Conservation (phyloP, 2,113 vertebrate species). For the Zonotrichia leucophrys region DNA sequence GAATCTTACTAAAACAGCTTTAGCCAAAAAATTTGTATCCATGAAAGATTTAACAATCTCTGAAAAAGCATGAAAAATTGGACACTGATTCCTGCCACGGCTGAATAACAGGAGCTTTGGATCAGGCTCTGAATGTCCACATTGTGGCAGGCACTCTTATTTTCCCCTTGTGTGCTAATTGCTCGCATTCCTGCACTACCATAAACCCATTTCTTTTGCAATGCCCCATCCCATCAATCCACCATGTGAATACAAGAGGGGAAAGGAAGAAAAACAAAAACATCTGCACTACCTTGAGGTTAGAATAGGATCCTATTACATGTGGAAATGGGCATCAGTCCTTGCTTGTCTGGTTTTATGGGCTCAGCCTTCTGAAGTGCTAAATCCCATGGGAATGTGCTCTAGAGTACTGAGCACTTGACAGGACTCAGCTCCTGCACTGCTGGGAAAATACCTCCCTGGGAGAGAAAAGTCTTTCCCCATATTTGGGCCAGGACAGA, state of each 20-base stretch:
- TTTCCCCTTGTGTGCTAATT: slow-evolving; percentile 44
- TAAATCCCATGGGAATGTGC: slow-evolving; percentile 50
- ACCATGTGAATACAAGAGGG: not conserved
- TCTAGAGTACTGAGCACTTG: not conserved
- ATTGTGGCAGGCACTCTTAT: slow-evolving; percentile 17
- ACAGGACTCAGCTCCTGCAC: not conserved
- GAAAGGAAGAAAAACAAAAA: slow-evolving; percentile 39
- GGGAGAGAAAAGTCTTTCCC: slow-evolving; percentile 8
- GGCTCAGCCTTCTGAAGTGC: slow-evolving; percentile 49
- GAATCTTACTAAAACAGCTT: not conserved
- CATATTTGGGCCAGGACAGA: not conserved
- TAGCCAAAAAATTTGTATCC: slow-evolving; percentile 23
- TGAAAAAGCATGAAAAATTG: slow-evolving; percentile 14
- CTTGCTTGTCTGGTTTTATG: slow-evolving; percentile 58
- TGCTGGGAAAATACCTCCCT: not conserved
- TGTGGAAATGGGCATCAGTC: slow-evolving; percentile 47
- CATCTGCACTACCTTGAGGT: slow-evolving; percentile 57
- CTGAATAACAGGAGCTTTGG: slow-evolving; percentile 13
- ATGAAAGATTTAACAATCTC: slow-evolving; percentile 23
- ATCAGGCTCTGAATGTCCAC: slow-evolving; percentile 4
- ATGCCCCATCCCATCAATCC: not conserved
- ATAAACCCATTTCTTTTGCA: slow-evolving; percentile 40
- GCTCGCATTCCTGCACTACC: not conserved
- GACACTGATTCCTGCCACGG: slow-evolving; percentile 3
- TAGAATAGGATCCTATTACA: slow-evolving; percentile 22